Conservation (phyloP, 1,140 invertebrate species). For the Drosophila tristis region DNA sequence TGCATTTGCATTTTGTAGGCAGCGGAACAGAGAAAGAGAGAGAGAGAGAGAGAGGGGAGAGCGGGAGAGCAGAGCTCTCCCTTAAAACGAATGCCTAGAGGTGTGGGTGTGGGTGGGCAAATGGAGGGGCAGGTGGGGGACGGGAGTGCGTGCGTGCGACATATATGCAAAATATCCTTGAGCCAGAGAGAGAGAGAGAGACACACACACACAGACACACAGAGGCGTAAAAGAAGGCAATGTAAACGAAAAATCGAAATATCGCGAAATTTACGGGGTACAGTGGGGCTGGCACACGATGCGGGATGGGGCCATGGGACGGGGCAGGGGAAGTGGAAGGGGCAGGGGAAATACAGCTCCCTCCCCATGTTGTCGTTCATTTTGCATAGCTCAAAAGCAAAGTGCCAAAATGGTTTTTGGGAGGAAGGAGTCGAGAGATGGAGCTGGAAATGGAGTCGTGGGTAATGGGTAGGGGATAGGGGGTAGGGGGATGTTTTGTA, state of each 20-base stretch:
- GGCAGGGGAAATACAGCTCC: slow-evolving; percentile 1
- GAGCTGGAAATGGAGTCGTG: background rate
- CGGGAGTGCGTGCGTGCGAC: slow-evolving; percentile 65
- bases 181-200: slow-evolving; percentile 28
- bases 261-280: slow-evolving; percentile 50
- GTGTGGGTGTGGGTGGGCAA: background rate
- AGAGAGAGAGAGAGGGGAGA: too few relatives aligned
- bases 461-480: background rate
- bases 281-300: too few relatives aligned
- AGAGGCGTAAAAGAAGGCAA: slow-evolving; percentile 29
- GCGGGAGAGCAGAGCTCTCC: too few relatives aligned
- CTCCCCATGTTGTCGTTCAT: slow-evolving; percentile 54
- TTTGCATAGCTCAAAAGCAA: slow-evolving; percentile 67
- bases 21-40: slow-evolving; percentile 21
- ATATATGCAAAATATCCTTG: slow-evolving; percentile 78
- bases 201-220: too few relatives aligned
- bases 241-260: slow-evolving; percentile 74
- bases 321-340: background rate
- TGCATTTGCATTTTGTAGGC: slow-evolving; percentile 80
- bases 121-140: background rate
- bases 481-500: slow-evolving; percentile 25
- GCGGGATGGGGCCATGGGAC: background rate
- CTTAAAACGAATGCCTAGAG: slow-evolving; percentile 26
- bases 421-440: slow-evolving; percentile 16
- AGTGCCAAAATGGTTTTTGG: slow-evolving; percentile 65